Base-by-base conservation (phyloP, 1,140 invertebrate genomes). In the Callitettix versicolor region DNA sequence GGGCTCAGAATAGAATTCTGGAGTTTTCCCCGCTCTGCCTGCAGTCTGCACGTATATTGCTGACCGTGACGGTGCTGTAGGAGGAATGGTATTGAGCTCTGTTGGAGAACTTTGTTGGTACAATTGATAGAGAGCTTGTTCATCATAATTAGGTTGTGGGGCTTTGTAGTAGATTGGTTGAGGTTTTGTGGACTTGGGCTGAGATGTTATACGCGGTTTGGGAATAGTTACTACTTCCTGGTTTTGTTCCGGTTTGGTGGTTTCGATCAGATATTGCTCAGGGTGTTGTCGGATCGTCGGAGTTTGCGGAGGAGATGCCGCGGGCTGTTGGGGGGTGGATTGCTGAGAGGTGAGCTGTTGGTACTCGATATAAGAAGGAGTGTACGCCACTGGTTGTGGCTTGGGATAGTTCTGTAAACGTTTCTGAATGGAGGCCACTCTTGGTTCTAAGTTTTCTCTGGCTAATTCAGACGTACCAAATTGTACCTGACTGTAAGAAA, bases 201-300 rank as follows among this genome's bases (percentile, higher is more conserved):
- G 34, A 1, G 54, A 22, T 18, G 43, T 14, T 15, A 14, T 5
- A 12, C 44, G 20, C 6, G 44, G 50, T 21, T 49, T 52, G 3
- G 54, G 56, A 7, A 53, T 52, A 17, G 38, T 22, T 9, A 52
- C 48, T 12, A 52, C 48, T 14, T 55, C 38, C 6, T 52, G 20
- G 1, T 18, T 15, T 24, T 24, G 24, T 7, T 33, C 41, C 1
- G 54, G 54, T 22, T 47, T 60, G 3, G 56, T 58, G 1, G 53
- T 53, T n/a, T 58, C 53, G n/a, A 60, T 58, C 6, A 60, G 18
- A 12, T 58, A 53, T 43, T 53, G 44, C 22, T 36, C 40, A 17
- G 53, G 53, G 22, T 30, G 47, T 44, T 14, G 40, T 11, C 12
- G 44, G 11, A 14, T 42, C 14, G 42, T 56, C 17, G n/a, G 53